These are phyloP conservation scores for Polyommatus icarus DNA, from an alignment of 2,888 invertebrate species.

Conservation along the genomic window DNA sequence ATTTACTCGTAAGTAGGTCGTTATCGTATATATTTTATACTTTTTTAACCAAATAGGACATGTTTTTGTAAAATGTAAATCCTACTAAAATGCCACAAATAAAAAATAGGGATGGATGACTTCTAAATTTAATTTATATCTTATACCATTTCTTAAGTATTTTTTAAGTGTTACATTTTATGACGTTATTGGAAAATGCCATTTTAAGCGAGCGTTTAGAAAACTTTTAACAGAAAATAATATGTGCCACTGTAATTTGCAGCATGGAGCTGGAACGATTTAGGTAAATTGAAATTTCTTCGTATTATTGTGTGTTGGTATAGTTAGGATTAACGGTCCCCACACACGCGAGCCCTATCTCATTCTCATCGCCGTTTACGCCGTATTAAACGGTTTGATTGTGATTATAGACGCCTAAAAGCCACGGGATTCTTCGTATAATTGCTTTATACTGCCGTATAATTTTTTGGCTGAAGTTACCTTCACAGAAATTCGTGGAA, in stretches of 20 bases:
- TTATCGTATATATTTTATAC: neutral
- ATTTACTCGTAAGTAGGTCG: neutral
- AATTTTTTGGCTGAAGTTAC: conserved; percentile 21
- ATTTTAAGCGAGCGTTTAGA: neutral
- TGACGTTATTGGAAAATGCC: neutral
- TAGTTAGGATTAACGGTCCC: conserved; percentile 64
- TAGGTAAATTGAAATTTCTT: conserved; percentile 48
- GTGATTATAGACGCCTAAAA: conserved; percentile 62
- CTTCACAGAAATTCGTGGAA: conserved; percentile 19
- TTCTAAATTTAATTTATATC: too few species aligned
- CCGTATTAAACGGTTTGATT: conserved; percentile 74
- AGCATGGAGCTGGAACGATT: conserved; percentile 40
- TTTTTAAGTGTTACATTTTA: neutral
- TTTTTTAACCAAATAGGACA: neutral
- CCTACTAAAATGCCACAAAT: too few species aligned
- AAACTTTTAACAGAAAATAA: conserved; percentile 22
- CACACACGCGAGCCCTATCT: conserved; percentile 69
- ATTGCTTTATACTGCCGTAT: conserved; percentile 35
- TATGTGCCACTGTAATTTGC: conserved; percentile 37
- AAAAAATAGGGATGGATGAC: too few species aligned
- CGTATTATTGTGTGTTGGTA: conserved; percentile 45
- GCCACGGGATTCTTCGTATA: conserved; percentile 39
- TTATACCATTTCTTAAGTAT: too few species aligned
- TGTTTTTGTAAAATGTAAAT: neutral
- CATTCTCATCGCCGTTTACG: conserved; percentile 71